A percentile compares a stretch with the other conserved stretches of the same genome.
phyloP scores from a whole-genome alignment of 2,888 invertebrate genomes.

The Monopis laevigella region DNA sequence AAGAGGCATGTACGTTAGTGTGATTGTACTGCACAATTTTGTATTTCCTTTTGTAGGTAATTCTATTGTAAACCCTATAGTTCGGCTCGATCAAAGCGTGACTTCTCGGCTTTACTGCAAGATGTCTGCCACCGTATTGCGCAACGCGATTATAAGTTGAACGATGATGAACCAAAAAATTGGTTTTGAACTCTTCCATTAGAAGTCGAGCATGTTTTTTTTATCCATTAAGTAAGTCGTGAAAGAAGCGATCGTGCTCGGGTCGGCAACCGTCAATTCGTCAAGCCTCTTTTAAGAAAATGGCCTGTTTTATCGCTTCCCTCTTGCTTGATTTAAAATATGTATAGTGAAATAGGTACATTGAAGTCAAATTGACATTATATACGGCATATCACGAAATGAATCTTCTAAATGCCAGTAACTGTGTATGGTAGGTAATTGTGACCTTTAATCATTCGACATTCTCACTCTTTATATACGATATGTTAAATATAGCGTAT shows the following conservation, averaged over 20 bases:
- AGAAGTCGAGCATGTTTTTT: slow-evolving; percentile 12
- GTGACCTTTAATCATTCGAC: slow-evolving; percentile 3
- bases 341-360: too few relatives aligned
- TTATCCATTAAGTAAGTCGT: slow-evolving; percentile 10
- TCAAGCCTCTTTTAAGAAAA: slow-evolving; percentile 2
- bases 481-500: background rate
- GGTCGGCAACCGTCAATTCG: slow-evolving; percentile 8
- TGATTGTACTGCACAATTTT: background rate
- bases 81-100: slow-evolving; percentile 5
- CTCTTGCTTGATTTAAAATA: too few relatives aligned
- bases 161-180: slow-evolving; percentile 8
- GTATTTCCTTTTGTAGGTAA: slow-evolving; percentile 2
- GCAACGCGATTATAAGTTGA: slow-evolving; percentile 8
- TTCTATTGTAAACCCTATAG: background rate
- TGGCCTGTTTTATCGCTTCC: too few relatives aligned
- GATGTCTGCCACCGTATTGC: slow-evolving; percentile 8
- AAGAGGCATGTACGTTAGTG: slow-evolving; percentile 1
- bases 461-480: too few relatives aligned
- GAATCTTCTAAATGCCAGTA: slow-evolving; percentile 9
- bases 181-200: slow-evolving; percentile 8
- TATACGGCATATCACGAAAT: slow-evolving; percentile 46
- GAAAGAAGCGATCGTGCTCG: slow-evolving; percentile 8
- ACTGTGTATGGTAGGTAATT: slow-evolving; percentile 1
- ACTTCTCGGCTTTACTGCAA: slow-evolving; percentile 3
- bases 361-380: too few relatives aligned